Base-by-base conservation (phyloP, 2,113 vertebrate species). In the Willisornis vidua region DNA sequence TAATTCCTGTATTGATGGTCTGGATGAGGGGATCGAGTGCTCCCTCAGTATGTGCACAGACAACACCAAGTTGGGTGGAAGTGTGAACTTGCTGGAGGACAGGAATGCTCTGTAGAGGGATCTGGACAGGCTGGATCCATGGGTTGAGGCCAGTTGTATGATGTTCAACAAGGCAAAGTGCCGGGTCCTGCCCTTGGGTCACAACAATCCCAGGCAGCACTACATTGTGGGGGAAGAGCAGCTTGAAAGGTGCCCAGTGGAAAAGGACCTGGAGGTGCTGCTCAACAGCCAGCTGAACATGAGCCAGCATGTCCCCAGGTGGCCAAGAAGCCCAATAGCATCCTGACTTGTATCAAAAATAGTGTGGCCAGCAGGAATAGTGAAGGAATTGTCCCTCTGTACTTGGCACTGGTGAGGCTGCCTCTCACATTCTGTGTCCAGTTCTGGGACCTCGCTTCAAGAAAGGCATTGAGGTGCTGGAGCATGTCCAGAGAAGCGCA, bases 31-130 rank as follows among this genome's bases (percentile, higher is more conserved):
- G 3, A 11, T 54, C 1, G 0, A 81, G 26, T 54, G 24, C 29
- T 48, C n/a, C 46, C 33, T 54, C 54, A 41, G 16, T 48, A 25
- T 22, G 46, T 14, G 39, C 0, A 0, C 15, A 45, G 70, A 20
- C 33, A 67, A 0, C 54, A 67, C 37, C 10, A 3, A 14, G 19
- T 0, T 61, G n/a, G 1, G 5, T 29, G 7, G 10, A 41, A 61
- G 29, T 26, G 62, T 68, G 74, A 3, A 52, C 17, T 12, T 14
- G 8, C 62, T 83, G n/a, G 28, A 68, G 24, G 55, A 41, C 25
- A 48, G 29, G 13, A 75, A 35, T 71, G 46, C 9, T 61, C n/a
- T 54, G 33, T 23, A 46, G 29, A 20, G 14, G 11, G 16, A 25
- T 68, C 39, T 75, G 54, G 19, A 29, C 11, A 46, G 78, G 33